Conservation (phyloP, 92 coral and sea anemone species). For the Desmophyllum pertusum region DNA sequence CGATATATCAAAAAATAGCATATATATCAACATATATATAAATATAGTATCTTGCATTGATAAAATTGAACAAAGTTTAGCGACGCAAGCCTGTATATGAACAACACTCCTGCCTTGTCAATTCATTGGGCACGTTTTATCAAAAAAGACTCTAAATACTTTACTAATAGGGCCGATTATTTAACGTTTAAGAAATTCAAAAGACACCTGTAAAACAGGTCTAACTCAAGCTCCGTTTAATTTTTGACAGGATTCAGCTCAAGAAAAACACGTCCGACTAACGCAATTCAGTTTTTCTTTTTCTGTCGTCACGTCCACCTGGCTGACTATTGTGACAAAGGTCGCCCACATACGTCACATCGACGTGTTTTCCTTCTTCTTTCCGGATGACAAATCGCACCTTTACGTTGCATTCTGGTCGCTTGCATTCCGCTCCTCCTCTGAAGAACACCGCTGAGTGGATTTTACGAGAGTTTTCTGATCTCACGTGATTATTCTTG, state of each 20-base stretch:
- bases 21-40: not conserved
- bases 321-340: constrained; percentile 39
- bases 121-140: not conserved
- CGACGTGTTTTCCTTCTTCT: constrained; percentile 41
- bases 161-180: not conserved
- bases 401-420: constrained; percentile 44
- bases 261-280: constrained; percentile 7
- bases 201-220: not conserved
- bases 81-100: not conserved
- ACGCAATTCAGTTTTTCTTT: not conserved
- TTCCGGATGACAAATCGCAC: constrained; percentile 45
- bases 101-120: not conserved
- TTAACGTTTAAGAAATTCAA: not conserved
- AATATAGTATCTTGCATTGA: not conserved
- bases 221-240: not conserved
- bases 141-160: not conserved
- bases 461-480: constrained; percentile 47
- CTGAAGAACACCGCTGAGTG: constrained; percentile 52
- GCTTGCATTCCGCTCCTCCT: constrained; percentile 52
- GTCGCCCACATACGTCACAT: constrained; percentile 40
- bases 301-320: constrained; percentile 23
- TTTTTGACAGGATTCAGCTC: not conserved
- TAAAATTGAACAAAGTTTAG: not conserved
- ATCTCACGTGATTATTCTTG: constrained; percentile 48
- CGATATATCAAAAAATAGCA: not conserved